These are phyloP conservation scores for Carcinoscorpius rotundicauda DNA, from an alignment of 1,140 invertebrate genomes.

Conservation along the genomic window DNA sequence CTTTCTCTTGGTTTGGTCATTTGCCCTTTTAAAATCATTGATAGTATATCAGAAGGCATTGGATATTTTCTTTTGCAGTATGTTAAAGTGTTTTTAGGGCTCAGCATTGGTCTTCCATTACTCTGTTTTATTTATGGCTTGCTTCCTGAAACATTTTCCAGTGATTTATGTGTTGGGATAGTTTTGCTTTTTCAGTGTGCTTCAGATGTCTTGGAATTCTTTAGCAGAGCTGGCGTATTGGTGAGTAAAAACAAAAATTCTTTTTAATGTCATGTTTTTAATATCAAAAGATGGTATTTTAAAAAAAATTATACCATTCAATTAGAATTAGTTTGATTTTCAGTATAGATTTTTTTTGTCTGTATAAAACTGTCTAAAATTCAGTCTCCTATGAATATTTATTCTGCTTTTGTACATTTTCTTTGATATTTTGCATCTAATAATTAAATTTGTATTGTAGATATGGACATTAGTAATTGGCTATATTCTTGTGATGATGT, in stretches of 20 bases:
- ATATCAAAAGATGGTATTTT: no score
- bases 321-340: no score
- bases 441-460: neutral
- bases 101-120: slow-evolving; percentile 2
- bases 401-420: no score
- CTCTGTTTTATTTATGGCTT: slow-evolving; percentile 13
- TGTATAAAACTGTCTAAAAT: no score
- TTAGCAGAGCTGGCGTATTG: slow-evolving; percentile 14
- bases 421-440: no score
- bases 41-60: slow-evolving; percentile 54
- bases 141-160: slow-evolving; percentile 8
- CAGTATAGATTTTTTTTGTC: no score
- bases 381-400: no score
- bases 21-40: slow-evolving; percentile 58
- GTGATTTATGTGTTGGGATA: no score
- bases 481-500: slow-evolving; percentile 20
- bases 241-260: slow-evolving; percentile 3
- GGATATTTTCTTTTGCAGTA: slow-evolving; percentile 37
- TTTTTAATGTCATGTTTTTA: no score
- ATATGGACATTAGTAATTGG: slow-evolving; percentile 21
- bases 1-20: slow-evolving; percentile 51
- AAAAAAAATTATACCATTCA: no score
- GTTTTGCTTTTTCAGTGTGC: no score
- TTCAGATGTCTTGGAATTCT: slow-evolving; percentile 13
- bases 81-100: slow-evolving; percentile 19